Conservation (phyloP, 2,888 invertebrate species). For the Schrankia costaestrigalis region DNA sequence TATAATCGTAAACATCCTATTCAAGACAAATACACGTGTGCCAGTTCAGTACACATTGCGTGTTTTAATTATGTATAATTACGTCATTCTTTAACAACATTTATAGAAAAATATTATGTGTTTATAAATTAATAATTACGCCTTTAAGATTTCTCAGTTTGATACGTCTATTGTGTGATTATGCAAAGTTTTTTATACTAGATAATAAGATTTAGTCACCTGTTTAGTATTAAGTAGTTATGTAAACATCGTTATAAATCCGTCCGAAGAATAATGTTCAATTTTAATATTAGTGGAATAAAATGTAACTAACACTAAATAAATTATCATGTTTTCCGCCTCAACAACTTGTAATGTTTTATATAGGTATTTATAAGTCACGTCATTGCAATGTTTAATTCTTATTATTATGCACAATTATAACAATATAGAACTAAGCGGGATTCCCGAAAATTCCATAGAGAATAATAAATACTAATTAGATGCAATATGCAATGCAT, state of each 20-base stretch:
- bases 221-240: conserved; percentile 20
- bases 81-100: conserved; percentile 21
- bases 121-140: conserved; percentile 18
- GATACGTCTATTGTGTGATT: conserved; percentile 29
- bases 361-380: not conserved
- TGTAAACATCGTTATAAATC: conserved; percentile 8
- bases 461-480: too few relatives aligned
- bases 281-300: conserved; percentile 18
- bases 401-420: conserved; percentile 10
- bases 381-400: not conserved
- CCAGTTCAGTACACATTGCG: conserved; percentile 1
- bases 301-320: conserved; percentile 26
- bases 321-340: conserved; percentile 35
- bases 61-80: conserved; percentile 7
- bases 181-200: conserved; percentile 29
- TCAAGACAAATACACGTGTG: not conserved
- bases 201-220: conserved; percentile 21
- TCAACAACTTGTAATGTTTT: conserved; percentile 14
- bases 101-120: conserved; percentile 18
- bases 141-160: conserved; percentile 28
- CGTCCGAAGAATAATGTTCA: conserved; percentile 13
- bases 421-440: conserved; percentile 4
- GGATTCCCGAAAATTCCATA: conserved; percentile 12
- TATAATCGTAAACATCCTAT: not conserved
- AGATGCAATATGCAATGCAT: too few relatives aligned